A percentile compares a stretch with the other conserved stretches of the same genome.
Evolutionary conservation across 2,888 invertebrate species (phyloP).

Genomic region (Pogonocherus hispidulus): DNA sequence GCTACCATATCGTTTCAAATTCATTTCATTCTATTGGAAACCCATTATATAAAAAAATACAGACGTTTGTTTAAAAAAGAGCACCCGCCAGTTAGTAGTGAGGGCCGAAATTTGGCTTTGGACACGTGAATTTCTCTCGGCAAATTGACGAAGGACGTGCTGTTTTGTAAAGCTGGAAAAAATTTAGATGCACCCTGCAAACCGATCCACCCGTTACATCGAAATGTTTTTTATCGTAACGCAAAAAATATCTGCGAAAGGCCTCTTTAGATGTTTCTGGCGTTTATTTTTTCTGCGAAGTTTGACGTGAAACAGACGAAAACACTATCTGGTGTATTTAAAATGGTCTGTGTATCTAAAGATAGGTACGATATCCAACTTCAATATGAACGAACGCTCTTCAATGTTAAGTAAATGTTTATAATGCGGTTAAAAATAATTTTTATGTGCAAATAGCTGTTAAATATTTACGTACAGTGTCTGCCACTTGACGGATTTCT

Average conservation of each 20-base stretch:
- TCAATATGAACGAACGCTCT: neutral
- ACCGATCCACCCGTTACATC: too few species aligned
- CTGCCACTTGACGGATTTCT: neutral
- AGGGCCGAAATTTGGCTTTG: too few species aligned
- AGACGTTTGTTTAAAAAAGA: too few species aligned
- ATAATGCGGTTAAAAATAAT: conserved; percentile 2
- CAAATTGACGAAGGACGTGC: too few species aligned
- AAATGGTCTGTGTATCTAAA: neutral
- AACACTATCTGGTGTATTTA: too few species aligned
- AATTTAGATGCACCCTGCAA: too few species aligned
- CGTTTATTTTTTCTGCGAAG: neutral
- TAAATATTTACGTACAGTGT: neutral
- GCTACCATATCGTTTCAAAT: too few species aligned
- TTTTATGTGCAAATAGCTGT: neutral
- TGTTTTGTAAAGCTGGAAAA: too few species aligned
- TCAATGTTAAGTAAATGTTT: neutral
- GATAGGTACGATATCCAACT: neutral
- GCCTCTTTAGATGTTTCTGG: neutral
- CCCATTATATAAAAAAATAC: too few species aligned
- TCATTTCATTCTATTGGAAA: too few species aligned
- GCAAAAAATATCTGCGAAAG: neutral
- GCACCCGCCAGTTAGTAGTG: too few species aligned
- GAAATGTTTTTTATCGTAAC: neutral
- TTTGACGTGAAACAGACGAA: neutral
- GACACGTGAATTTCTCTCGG: too few species aligned